Evolutionary conservation across 2,888 invertebrate genomes (phyloP).

Genomic region (Cerceris rybyensis): DNA sequence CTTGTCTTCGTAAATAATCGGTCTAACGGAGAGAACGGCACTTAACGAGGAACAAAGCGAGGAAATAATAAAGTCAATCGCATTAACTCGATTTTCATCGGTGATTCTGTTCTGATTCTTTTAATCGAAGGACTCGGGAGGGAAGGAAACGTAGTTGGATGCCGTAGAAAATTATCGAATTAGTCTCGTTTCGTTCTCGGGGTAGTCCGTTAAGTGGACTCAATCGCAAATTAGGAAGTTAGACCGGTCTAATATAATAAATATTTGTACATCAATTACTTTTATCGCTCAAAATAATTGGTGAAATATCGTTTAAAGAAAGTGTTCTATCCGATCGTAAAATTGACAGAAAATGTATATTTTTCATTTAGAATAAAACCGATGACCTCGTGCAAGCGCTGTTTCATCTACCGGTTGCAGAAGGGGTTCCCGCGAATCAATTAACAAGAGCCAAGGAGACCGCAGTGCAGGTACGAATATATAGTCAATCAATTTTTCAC

Average conservation of each 20-base stretch:
- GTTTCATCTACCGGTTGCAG: constrained; percentile 44
- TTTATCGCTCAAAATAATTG: no score
- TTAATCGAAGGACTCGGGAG: not conserved
- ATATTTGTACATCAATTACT: no score
- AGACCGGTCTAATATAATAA: not conserved
- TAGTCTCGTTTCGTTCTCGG: constrained; percentile 3
- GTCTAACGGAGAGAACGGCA: no score
- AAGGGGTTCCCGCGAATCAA: constrained; percentile 13
- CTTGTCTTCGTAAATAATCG: no score
- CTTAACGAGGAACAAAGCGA: no score
- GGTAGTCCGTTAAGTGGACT: constrained; percentile 9
- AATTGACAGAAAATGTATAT: not conserved
- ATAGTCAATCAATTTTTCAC: no score
- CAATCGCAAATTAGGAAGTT: constrained; percentile 30
- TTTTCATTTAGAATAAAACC: constrained; percentile 23
- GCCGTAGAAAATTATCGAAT: not conserved
- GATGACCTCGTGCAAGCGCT: constrained; percentile 38
- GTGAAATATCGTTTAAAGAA: no score
- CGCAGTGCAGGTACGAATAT: constrained; percentile 43
- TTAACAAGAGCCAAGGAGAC: not conserved
- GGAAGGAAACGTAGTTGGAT: not conserved
- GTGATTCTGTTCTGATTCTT: no score
- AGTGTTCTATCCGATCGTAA: not conserved
- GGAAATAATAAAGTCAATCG: no score
- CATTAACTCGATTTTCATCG: no score